Evolutionary conservation across 1,140 invertebrate genomes (phyloP), one percentile per base, ranked within the genome.

Genomic region (Lepidurus packardi): DNA sequence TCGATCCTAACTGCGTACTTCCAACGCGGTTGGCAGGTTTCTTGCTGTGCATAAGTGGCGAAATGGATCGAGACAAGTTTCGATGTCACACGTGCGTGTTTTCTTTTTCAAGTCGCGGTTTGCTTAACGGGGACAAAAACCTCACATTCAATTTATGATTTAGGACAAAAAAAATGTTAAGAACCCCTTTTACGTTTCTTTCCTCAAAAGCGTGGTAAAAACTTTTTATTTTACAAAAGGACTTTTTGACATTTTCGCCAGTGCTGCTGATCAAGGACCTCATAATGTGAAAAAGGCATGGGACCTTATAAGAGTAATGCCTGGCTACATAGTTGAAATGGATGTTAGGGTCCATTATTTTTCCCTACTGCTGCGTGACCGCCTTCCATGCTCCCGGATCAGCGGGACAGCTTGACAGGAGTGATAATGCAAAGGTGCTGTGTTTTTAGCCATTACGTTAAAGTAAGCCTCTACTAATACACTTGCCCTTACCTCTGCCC

Each of bases 311-410:
- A 4, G 8, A 7, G 53, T 65, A 65, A 65, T 65, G 53, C 53
- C 45, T 7, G 53, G 13, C 53, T 65, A 13, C 53, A 16, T 65
- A 21, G 53, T 21, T 65, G 21, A 13, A 65, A 65, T 65, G 53
- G 53, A 65, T 65, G 8, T 65, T 65, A 65, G 21, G n/a, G 16
- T 21, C 53, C 16, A n/a, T 65, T n/a, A n/a, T 65, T 65, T 21
- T 65, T 5, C 53, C 53, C 53, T 65, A 65, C 53, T 65, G 21
- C 53, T 65, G 53, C 53, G 53, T 65, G 53, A 65, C 53, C 53
- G 53, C 53, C 53, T 65, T 65, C 53, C 53, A 21, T 65, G 53
- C 53, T 65, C 53, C 9, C 21, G 53, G 53, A 65, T 65, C 53
- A 65, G 53, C 53, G 13, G 53, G 53, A 65, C 53, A 65, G 5